Evolutionary conservation across 2,797 vertebrate genomes (phyloP), one percentile per base, ranked within the genome.

Genomic region (Sebastes ruberrimus): DNA sequence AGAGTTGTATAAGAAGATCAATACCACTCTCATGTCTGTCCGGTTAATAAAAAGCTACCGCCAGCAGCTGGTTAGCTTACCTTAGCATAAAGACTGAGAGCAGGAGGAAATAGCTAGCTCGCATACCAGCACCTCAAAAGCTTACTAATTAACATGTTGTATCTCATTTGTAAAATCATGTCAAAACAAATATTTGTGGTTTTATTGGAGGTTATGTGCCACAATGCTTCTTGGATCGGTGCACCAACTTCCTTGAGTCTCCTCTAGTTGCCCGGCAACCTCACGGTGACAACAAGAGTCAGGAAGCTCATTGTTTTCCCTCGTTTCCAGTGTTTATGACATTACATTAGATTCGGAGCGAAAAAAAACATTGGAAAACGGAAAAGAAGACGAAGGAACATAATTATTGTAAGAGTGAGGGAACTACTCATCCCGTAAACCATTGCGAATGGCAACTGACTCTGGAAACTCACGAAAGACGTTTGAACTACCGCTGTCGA

Each of bases 301-400:
- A 28, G 20, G 2, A 53, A 59, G 22, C 9, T 28, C 27, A 8
- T 1, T 0, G 3, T 14, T 62, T 64, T 10, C 23, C 23, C 14
- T 23, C 2, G 2, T 28, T 63, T 67, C 5, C 18, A 38, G 46
- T 27, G 14, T 62, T 66, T 27, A 25, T 25, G 25, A 25, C 25
- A 25, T 25, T 18, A 42, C 42, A 7, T 46, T 46, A 18, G 42
- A 46, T 0, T 46, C 42, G 16, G 42, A 46, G 42, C 7, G 0
- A 35, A 35, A 46, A 42, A 18, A 18, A 18, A 2, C 42, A 18
- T 18, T 46, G 42, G 7, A 46, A 46, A 46, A 46, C 0, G 0
- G 42, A 46, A 18, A 46, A 46, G 42, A 46, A 46, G 16, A 18
- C 42, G 18, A 0, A 46, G 16, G 42, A 18, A 46, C 42, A 46